Percentiles rank a stretch among this genome's conserved stretches.
phyloP scores from a whole-genome alignment of 92 coral and sea anemone species.

The Siderastrea siderea region DNA sequence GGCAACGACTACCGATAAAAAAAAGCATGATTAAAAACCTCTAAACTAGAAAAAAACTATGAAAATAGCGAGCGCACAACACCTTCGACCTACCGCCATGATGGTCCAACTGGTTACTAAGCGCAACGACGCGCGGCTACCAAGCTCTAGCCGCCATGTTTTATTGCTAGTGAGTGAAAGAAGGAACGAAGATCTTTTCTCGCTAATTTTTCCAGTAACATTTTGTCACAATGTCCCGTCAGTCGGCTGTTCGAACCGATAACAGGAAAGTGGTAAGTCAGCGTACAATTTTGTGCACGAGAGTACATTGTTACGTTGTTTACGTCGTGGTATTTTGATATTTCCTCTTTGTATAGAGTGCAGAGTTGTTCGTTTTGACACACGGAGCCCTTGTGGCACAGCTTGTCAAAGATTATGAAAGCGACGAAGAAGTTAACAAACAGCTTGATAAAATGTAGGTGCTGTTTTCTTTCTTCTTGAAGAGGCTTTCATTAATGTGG shows the following conservation, averaged over 20 bases:
- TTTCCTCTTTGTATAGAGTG: constrained; percentile 74
- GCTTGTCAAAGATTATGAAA: constrained; percentile 95
- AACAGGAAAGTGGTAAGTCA: constrained; percentile 94
- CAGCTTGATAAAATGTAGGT: constrained; percentile 96
- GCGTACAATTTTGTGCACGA: background rate
- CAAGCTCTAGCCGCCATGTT: constrained; percentile 30
- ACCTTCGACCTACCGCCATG: constrained; percentile 46
- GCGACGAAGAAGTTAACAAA: constrained; percentile 95
- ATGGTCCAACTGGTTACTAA: constrained; percentile 37
- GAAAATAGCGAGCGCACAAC: background rate
- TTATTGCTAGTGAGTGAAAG: background rate
- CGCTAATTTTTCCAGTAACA: background rate
- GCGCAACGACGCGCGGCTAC: constrained; percentile 40
- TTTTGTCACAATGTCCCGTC: constrained; percentile 84
- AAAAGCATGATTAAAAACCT: background rate
- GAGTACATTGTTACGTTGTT: background rate
- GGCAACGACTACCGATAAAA: constrained; percentile 31
- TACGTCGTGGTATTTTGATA: background rate
- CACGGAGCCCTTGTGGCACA: constrained; percentile 97
- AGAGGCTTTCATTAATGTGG: too few relatives aligned
- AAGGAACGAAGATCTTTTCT: background rate
- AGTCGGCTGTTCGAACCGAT: constrained; percentile 93
- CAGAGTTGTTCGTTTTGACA: constrained; percentile 92
- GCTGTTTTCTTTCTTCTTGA: background rate
- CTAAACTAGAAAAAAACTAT: background rate